Percentiles rank a stretch among this genome's conserved stretches.
Conservation (phyloP, 2,113 vertebrate genomes). For the Blennius ocellaris region DNA sequence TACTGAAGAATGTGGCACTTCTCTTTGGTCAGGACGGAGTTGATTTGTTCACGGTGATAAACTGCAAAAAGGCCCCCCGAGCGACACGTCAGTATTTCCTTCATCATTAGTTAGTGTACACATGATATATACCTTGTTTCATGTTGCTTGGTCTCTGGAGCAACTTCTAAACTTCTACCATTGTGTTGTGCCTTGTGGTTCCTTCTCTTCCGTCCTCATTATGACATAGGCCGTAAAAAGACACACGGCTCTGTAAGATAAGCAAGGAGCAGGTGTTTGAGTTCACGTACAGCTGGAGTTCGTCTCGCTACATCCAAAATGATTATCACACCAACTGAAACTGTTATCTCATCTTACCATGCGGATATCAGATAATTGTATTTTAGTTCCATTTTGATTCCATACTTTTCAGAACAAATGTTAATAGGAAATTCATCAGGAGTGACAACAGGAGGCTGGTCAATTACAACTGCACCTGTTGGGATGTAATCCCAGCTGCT, state of each 20-base stretch:
- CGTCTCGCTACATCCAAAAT: conserved; percentile 36
- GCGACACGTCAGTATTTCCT: no score
- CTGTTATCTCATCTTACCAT: conserved; percentile 50
- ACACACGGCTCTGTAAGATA: conserved; percentile 45
- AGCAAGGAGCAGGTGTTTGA: conserved; percentile 63
- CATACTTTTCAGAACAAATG: conserved; percentile 35
- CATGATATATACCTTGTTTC: conserved; percentile 24
- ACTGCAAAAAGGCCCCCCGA: no score
- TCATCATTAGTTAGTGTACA: not conserved
- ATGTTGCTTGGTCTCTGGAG: conserved; percentile 39
- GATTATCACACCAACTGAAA: conserved; percentile 52
- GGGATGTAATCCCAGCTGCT: conserved; percentile 11
- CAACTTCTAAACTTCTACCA: conserved; percentile 24
- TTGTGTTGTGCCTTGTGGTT: conserved; percentile 16
- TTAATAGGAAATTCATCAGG: conserved; percentile 31
- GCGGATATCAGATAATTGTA: conserved; percentile 34
- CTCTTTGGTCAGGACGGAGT: no score
- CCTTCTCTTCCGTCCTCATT: conserved; percentile 53
- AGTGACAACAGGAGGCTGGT: conserved; percentile 25
- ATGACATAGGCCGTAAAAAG: conserved; percentile 39
- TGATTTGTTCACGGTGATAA: no score
- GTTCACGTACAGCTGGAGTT: conserved; percentile 41
- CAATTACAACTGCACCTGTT: conserved; percentile 13
- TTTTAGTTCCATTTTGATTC: conserved; percentile 44
- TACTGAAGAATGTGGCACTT: no score